Conservation (phyloP, 2,797 vertebrate genomes). For the Bucorvus abyssinicus region DNA sequence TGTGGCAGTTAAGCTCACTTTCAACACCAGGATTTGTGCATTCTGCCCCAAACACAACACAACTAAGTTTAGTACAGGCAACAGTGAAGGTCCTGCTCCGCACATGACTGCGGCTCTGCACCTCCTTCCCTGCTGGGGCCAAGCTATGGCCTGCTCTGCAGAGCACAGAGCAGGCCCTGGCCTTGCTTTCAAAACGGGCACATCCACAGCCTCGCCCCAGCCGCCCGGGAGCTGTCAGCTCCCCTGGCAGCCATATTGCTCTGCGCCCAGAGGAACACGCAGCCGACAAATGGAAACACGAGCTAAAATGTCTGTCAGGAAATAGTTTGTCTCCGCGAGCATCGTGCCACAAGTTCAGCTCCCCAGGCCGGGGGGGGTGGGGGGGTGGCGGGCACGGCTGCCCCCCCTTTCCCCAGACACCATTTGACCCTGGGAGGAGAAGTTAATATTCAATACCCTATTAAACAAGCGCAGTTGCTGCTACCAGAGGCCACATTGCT, state of each 20-base stretch:
- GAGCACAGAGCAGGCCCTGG: too few relatives aligned
- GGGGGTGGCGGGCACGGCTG: too few relatives aligned
- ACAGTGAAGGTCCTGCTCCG: too few relatives aligned
- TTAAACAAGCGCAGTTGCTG: too few relatives aligned
- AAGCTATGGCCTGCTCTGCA: not conserved
- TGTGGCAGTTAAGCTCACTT: not conserved
- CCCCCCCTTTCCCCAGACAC: not conserved
- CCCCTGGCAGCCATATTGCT: slow-evolving; percentile 77
- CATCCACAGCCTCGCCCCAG: not conserved
- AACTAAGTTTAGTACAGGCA: not conserved
- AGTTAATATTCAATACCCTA: too few relatives aligned
- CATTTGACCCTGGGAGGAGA: slow-evolving; percentile 20
- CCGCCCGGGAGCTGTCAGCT: slow-evolving; percentile 33
- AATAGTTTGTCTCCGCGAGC: slow-evolving; percentile 45
- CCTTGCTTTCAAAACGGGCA: too few relatives aligned
- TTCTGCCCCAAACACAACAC: not conserved
- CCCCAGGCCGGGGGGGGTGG: too few relatives aligned
- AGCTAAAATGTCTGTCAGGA: slow-evolving; percentile 84
- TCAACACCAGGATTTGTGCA: not conserved
- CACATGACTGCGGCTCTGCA: too few relatives aligned
- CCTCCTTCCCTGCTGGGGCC: not conserved
- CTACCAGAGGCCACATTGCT: too few relatives aligned
- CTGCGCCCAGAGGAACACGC: slow-evolving; percentile 60
- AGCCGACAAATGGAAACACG: slow-evolving; percentile 81
- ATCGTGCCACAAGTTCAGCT: not conserved